These are phyloP conservation scores for Kuschelorhynchus macadamiae DNA, from an alignment of 2,888 invertebrate genomes.

Conservation along the genomic window DNA sequence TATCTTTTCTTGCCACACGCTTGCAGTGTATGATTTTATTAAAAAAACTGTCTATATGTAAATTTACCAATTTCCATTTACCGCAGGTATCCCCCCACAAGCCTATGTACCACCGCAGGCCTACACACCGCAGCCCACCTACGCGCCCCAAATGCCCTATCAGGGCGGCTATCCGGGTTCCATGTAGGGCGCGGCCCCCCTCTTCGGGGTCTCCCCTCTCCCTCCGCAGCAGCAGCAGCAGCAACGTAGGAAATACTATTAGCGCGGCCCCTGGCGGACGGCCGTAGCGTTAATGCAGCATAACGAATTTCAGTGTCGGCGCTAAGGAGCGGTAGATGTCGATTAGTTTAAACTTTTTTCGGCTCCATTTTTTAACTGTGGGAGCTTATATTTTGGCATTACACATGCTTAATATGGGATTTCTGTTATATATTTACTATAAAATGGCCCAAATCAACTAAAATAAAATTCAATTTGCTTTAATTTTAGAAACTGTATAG, in stretches of 20 bases:
- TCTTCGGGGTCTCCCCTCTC: slow-evolving; percentile 25
- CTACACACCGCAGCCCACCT: slow-evolving; percentile 70
- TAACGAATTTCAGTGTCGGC: slow-evolving; percentile 6
- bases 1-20: no score
- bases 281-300: slow-evolving; percentile 8
- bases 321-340: slow-evolving; percentile 27
- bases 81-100: slow-evolving; percentile 66
- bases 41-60: no score
- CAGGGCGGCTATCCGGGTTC: slow-evolving; percentile 75
- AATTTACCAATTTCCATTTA: no score
- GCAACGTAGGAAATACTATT: slow-evolving; percentile 43
- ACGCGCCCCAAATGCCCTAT: slow-evolving; percentile 73
- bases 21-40: no score
- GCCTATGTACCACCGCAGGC: slow-evolving; percentile 70
- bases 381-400: not conserved
- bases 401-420: no score
- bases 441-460: no score
- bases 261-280: slow-evolving; percentile 5
- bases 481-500: no score
- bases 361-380: no score
- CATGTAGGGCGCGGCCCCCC: slow-evolving; percentile 69
- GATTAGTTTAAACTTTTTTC: no score
- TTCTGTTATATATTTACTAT: no score
- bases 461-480: no score
- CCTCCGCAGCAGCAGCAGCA: no score